Base-by-base conservation (phyloP, 2,888 invertebrate species). In the Andricus quercusramuli region DNA sequence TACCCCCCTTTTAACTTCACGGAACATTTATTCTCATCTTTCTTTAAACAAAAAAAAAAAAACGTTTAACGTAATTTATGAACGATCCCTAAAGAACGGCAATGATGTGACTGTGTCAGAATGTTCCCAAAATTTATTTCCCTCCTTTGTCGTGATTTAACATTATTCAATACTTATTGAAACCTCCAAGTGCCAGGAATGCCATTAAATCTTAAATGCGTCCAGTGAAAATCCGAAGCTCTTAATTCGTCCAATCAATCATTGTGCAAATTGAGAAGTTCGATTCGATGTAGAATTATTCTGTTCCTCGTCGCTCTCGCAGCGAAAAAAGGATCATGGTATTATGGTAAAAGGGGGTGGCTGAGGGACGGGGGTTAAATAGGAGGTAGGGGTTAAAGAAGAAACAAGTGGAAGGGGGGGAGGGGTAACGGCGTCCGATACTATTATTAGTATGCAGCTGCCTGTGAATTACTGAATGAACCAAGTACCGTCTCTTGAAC, bases 371-470 rank as follows among this genome's bases (percentile, higher is more conserved):
- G 82, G 78, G 79, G 81, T 11, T 44, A 29, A 29, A 47, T 17
- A 9, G 20, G 29, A 13, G 51, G 25, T 41, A 17, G 44, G 25
- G n/a, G n/a, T 51, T 56, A 74, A 51, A 47, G 70, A 70, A 70
- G 74, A 74, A 74, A 56, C 74, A 74, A 74, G 32, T 51, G n/a
- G 74, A n/a, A 66, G 32, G 17, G 74, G 80, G 80, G 79, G 80
- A 81, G 81, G 82, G 80, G 83, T 82, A 81, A 85, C 85, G 86
- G 84, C 88, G 87, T 88, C 85, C 88, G 89, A 85, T 89, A 89
- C 90, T 90, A 90, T 90, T 90, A 90, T 90, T 90, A 90, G 90
- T 89, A 88, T 89, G 90, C 90, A 90, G 90, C 90, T 90, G 90
- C 89, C 88, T 83, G 88, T 86, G 86, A 90, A 90, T 89, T 89